phyloP scores from a whole-genome alignment of 2,888 invertebrate genomes.

The Gibbula magus region DNA sequence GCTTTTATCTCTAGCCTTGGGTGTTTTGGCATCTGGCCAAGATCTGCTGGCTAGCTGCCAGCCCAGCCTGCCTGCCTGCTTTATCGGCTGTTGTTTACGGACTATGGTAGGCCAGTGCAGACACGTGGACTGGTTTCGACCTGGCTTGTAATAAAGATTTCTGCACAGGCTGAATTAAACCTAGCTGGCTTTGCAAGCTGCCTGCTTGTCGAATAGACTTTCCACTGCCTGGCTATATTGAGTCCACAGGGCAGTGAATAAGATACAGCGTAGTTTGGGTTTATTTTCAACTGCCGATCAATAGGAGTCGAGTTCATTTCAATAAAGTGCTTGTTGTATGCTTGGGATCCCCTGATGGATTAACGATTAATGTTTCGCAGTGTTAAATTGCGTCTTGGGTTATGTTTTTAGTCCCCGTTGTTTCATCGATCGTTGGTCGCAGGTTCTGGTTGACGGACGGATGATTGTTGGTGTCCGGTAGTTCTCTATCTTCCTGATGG shows the following conservation, averaged over 20 bases:
- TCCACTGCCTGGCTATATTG: not conserved
- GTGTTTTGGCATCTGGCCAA: conserved; percentile 21
- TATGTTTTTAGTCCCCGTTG: too few species aligned
- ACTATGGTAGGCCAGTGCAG: not conserved
- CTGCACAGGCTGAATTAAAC: not conserved
- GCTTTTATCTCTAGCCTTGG: conserved; percentile 31
- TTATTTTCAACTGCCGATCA: not conserved
- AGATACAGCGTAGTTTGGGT: not conserved
- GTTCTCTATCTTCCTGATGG: too few species aligned
- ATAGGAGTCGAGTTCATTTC: conserved; percentile 8
- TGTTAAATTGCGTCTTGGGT: too few species aligned
- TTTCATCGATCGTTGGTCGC: too few species aligned
- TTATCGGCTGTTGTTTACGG: conserved; percentile 11
- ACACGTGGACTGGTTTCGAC: too few species aligned
- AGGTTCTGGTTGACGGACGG: too few species aligned
- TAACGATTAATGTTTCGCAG: too few species aligned
- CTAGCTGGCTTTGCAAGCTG: not conserved
- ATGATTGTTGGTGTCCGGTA: too few species aligned
- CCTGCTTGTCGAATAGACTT: too few species aligned
- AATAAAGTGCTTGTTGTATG: not conserved
- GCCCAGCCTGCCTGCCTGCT: not conserved
- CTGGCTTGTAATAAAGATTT: not conserved
- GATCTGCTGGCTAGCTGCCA: conserved; percentile 32
- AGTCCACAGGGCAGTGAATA: not conserved
- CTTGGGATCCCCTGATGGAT: not conserved